Base-by-base conservation (phyloP, 2,113 vertebrate genomes). In the Elanus axillaris region DNA sequence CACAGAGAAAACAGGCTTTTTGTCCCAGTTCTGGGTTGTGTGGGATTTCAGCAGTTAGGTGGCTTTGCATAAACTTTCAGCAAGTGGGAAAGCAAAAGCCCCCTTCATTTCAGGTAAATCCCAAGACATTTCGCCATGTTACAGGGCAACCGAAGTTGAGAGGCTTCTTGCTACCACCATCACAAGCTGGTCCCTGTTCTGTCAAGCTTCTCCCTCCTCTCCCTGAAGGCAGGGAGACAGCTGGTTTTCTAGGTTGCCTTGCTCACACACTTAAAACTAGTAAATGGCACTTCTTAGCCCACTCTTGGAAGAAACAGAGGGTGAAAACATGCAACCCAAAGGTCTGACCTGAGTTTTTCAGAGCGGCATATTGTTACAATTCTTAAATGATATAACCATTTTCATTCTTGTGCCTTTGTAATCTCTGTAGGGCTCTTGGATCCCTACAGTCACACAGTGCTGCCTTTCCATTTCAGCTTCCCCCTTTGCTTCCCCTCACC, bases 151-250 rank as follows among this genome's bases (percentile, higher is more conserved):
- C 11, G 1, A 29, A 78, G 18, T 10, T 34, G 56, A 63, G 58
- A 59, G n/a, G 47, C 34, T 66, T 68, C 42, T 84, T 0, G 0
- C 43, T 58, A 9, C 31, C 69, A 18, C 16, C 0, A 0, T 45
- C 2, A 3, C 32, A 38, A 86, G 42, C 53, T 86, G 60, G 52
- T 88, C 42, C 42, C 52, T 71, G n/a, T 0, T 3, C 52, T 79
- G n/a, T 25, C 0, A 1, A 42, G 66, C 13, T 72, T 62, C 42
- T 6, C 22, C 53, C 11, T 55, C 32, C 38, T 82, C 32, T 40
- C 26, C 66, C 42, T 42, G 67, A 50, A 52, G 53, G 16, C 25
- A 21, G 7, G 14, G 27, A 73, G 27, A 18, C 11, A 7, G 42
- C 34, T 63, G 29, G 18, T 75, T 45, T 17, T 67, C 34, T 27